These are phyloP conservation scores for Tragelaphus strepsiceros DNA, from an alignment of 2,113 vertebrate genomes.

Conservation along the genomic window DNA sequence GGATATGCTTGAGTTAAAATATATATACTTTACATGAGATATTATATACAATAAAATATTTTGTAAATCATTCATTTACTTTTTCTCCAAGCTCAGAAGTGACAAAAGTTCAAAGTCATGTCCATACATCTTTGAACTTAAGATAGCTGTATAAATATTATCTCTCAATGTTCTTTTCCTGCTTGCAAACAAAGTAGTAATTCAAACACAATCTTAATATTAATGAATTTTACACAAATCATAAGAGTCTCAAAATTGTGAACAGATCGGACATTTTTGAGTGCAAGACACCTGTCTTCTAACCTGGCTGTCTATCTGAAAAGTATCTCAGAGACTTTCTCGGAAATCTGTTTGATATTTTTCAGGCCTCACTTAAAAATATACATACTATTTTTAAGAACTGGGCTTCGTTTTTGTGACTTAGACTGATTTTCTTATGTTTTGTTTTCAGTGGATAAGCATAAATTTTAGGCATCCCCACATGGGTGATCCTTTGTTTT, in stretches of 20 bases:
- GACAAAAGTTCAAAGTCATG: constrained; percentile 76
- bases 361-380: neutral
- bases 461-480: neutral
- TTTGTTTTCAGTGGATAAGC: neutral
- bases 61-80: constrained; percentile 71
- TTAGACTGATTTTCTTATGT: neutral
- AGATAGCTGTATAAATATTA: constrained; percentile 75
- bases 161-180: constrained; percentile 74
- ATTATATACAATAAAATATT: constrained; percentile 50
- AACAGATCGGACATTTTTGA: constrained; percentile 73
- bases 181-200: constrained; percentile 80
- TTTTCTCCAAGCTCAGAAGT: constrained; percentile 70
- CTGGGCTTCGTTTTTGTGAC: neutral
- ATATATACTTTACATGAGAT: constrained; percentile 39
- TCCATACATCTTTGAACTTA: constrained; percentile 74
- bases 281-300: neutral
- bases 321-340: neutral
- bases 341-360: neutral
- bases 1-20: neutral
- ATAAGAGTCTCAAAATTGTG: constrained; percentile 78
- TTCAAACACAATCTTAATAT: constrained; percentile 75
- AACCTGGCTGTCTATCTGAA: neutral
- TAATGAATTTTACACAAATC: constrained; percentile 76
- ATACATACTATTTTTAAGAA: neutral
- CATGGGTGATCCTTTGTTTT: neutral